phyloP scores from a whole-genome alignment of 2,888 invertebrate species.

The Griposia aprilina region DNA sequence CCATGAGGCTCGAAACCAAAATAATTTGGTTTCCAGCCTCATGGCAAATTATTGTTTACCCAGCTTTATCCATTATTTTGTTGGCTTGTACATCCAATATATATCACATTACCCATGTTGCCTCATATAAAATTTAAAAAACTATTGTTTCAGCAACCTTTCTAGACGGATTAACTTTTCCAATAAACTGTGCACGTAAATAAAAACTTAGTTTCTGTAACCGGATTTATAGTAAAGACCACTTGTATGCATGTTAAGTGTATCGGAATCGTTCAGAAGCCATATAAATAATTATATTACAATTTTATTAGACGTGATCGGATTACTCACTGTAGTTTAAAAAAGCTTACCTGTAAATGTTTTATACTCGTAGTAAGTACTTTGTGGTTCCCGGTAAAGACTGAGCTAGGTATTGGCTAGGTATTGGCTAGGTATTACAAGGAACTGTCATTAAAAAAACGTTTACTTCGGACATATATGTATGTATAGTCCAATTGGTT shows the following conservation, averaged over 20 bases:
- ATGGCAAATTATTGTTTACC: neutral
- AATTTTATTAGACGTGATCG: conserved; percentile 24
- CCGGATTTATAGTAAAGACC: conserved; percentile 22
- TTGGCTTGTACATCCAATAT: neutral
- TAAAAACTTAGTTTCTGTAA: conserved; percentile 20
- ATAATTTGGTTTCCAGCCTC: neutral
- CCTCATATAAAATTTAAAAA: neutral
- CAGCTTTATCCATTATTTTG: neutral
- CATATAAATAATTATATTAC: conserved; percentile 35
- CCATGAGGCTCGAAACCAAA: no score
- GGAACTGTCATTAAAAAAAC: neutral
- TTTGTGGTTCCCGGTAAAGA: neutral
- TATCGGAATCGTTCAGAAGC: conserved; percentile 52
- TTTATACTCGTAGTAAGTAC: neutral
- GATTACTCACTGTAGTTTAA: conserved; percentile 21
- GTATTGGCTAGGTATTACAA: neutral
- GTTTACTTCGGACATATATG: no score
- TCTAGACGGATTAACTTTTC: neutral
- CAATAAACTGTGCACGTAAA: conserved; percentile 3
- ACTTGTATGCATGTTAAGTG: conserved; percentile 35
- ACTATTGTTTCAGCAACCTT: neutral
- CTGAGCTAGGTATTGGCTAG: neutral
- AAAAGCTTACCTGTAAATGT: neutral
- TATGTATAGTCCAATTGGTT: no score
- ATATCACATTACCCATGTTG: no score